phyloP scores from a whole-genome alignment of 2,797 vertebrate species.

The Tokudaia tokunoshimensis region DNA sequence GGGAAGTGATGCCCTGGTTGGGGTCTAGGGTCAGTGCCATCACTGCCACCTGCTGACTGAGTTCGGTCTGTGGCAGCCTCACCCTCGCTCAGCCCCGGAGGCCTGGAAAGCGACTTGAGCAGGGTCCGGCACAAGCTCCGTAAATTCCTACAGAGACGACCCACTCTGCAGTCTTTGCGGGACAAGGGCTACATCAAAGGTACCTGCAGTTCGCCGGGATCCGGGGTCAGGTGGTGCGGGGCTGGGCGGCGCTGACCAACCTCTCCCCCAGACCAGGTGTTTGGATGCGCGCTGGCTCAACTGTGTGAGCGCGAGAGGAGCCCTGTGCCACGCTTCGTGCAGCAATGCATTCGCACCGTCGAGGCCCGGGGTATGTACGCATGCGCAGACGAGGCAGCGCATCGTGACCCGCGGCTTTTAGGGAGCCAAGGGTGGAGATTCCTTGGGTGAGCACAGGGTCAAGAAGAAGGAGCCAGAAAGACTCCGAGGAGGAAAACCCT shows the following conservation, averaged over 20 bases:
- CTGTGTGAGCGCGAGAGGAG: constrained; percentile 93
- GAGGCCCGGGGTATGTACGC: constrained; percentile 92
- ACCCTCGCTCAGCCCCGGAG: constrained; percentile 64
- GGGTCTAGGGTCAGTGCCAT: background rate
- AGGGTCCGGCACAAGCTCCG: constrained; percentile 94
- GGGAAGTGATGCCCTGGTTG: background rate
- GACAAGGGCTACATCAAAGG: constrained; percentile 96
- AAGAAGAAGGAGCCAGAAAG: background rate
- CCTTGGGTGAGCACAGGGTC: background rate
- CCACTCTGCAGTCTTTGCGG: constrained; percentile 94
- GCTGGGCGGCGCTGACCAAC: background rate
- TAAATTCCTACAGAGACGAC: constrained; percentile 95
- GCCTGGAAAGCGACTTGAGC: constrained; percentile 89
- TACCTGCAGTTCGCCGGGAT: constrained; percentile 62
- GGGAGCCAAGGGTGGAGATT: background rate
- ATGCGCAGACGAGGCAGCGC: rapidly evolving
- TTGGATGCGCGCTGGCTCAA: constrained; percentile 93
- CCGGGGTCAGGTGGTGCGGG: background rate
- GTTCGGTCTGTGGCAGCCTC: background rate
- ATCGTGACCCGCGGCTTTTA: background rate
- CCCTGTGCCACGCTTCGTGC: constrained; percentile 92
- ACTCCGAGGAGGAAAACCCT: background rate
- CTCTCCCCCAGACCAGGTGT: constrained; percentile 93
- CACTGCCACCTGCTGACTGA: background rate
- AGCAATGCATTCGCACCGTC: constrained; percentile 93